Evolutionary conservation across 2,797 vertebrate genomes (phyloP).

Genomic region (Aulostomus chinensis): DNA sequence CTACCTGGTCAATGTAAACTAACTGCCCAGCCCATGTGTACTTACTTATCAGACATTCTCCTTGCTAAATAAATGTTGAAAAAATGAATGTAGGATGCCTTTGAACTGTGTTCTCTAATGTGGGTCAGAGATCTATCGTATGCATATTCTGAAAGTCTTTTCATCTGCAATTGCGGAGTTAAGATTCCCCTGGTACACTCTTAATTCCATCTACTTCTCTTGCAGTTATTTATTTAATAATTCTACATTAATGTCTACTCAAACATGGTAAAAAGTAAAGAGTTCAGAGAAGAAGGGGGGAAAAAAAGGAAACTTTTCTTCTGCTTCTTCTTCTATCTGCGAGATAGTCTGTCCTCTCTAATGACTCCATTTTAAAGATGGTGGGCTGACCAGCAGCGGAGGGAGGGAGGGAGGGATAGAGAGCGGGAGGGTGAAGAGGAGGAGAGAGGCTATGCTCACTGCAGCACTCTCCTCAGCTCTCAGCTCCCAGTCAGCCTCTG

Average conservation of each 20-base stretch:
- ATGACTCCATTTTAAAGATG: constrained; percentile 80
- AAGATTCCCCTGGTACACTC: constrained; percentile 74
- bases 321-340: constrained; percentile 41
- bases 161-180: constrained; percentile 78
- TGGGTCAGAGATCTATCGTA: constrained; percentile 80
- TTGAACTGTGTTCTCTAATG: constrained; percentile 78
- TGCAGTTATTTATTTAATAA: constrained; percentile 80
- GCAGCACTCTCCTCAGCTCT: constrained; percentile 66
- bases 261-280: constrained; percentile 63
- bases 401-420: constrained; percentile 41
- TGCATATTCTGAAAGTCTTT: constrained; percentile 76
- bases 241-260: constrained; percentile 70
- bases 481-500: constrained; percentile 61
- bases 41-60: constrained; percentile 36
- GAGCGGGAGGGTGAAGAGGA: constrained; percentile 50
- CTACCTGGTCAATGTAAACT: constrained; percentile 44
- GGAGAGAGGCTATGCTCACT: constrained; percentile 59
- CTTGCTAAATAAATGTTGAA: constrained; percentile 48
- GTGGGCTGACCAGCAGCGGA: constrained; percentile 66
- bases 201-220: constrained; percentile 78
- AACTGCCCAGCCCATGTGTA: constrained; percentile 32
- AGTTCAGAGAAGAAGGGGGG: constrained; percentile 47
- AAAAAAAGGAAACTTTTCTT: constrained; percentile 56
- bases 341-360: constrained; percentile 65
- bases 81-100: constrained; percentile 65